Evolutionary conservation across 23 tunicate species (phyloP).

Genomic region (Styela clava): DNA sequence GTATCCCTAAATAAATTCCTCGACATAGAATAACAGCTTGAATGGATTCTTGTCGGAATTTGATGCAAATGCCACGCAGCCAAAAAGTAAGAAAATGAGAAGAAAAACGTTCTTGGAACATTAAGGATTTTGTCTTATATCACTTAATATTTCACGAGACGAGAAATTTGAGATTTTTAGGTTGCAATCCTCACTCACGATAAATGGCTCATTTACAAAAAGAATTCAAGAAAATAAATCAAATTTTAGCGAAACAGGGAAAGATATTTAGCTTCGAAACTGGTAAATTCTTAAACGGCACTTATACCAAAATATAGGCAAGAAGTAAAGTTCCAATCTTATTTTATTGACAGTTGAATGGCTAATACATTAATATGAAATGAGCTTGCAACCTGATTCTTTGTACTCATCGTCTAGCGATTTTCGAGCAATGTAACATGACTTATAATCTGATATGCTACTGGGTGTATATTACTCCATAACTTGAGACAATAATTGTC

Average conservation of each 20-base stretch:
- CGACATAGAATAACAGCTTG: background rate
- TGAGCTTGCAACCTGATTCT: background rate
- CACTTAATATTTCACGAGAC: background rate
- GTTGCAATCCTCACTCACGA: background rate
- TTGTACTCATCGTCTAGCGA: background rate
- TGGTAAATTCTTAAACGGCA: background rate
- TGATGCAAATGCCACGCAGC: too few species aligned
- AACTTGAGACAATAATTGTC: background rate
- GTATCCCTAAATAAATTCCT: background rate
- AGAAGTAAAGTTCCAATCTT: too few species aligned
- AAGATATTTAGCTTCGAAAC: background rate
- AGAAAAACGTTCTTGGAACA: background rate
- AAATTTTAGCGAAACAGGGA: too few species aligned
- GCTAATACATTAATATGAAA: too few species aligned
- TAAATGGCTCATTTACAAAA: background rate
- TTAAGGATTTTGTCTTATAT: background rate
- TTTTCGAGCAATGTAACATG: too few species aligned
- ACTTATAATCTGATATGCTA: background rate
- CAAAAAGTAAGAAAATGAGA: background rate
- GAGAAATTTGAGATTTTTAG: background rate
- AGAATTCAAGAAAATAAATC: background rate
- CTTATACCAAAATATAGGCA: too few species aligned
- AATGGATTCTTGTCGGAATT: too few species aligned
- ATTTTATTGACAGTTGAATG: too few species aligned
- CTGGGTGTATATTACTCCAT: background rate